phyloP scores from a whole-genome alignment of 2,888 invertebrate species.

The Slavum lentiscoides region DNA sequence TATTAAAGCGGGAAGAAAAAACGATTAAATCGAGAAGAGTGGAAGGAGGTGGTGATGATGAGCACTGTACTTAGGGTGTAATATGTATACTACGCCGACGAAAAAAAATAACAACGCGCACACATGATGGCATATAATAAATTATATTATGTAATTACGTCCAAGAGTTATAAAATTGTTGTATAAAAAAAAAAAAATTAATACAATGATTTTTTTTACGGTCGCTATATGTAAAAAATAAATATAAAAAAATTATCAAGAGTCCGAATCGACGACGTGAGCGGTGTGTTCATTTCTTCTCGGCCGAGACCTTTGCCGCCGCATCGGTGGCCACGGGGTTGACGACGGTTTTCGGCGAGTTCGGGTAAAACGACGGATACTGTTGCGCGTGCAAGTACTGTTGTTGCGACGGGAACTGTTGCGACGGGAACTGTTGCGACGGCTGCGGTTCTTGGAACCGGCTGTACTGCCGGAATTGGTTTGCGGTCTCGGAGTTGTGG shows the following conservation, averaged over 20 bases:
- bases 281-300: conserved; percentile 12
- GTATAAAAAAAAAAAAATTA: neutral
- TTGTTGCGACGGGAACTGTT: neutral
- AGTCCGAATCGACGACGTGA: no score
- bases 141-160: no score
- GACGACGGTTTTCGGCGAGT: neutral
- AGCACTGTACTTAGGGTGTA: no score
- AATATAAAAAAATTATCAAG: no score
- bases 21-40: no score
- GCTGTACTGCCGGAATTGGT: conserved; percentile 9
- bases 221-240: no score
- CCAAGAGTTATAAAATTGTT: no score
- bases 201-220: neutral
- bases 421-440: conserved; percentile 1
- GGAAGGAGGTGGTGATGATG: no score
- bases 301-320: neutral
- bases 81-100: no score
- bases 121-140: no score
- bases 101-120: no score
- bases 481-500: neutral
- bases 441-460: conserved; percentile 6
- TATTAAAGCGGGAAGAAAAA: no score
- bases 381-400: neutral
- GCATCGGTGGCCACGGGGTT: neutral
- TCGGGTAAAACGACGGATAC: neutral